These are phyloP conservation scores for Darevskia nairensis DNA, from an alignment of 2,797 vertebrate species.

Conservation along the genomic window DNA sequence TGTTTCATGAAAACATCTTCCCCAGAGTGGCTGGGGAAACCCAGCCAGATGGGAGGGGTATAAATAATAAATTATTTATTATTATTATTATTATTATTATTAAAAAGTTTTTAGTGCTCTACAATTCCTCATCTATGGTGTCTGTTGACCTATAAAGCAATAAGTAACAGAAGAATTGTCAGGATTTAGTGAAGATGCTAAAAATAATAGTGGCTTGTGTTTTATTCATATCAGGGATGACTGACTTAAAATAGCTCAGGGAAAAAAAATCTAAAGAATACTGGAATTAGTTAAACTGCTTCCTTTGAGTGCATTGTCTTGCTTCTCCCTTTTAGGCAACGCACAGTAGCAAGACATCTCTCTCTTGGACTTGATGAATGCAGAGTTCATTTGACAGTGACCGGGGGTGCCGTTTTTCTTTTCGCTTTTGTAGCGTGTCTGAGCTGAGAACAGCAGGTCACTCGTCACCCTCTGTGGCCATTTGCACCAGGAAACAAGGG, in stretches of 20 bases:
- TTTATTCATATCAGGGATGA: neutral
- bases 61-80: too few species aligned
- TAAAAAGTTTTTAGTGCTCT: neutral
- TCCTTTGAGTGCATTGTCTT: neutral
- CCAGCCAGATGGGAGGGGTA: too few species aligned
- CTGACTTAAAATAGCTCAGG: neutral
- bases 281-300: neutral
- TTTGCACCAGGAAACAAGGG: constrained; percentile 66
- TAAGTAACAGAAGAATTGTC: neutral
- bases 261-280: neutral
- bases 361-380: constrained; percentile 63
- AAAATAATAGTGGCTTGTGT: neutral
- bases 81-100: too few species aligned
- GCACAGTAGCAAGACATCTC: neutral
- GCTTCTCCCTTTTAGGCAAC: neutral
- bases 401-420: constrained; percentile 66
- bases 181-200: neutral
- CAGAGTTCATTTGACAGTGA: constrained; percentile 63
- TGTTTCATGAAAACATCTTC: too few species aligned
- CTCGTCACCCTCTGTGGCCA: constrained; percentile 65
- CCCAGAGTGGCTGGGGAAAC: too few species aligned
- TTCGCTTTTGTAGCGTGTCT: constrained; percentile 62
- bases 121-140: neutral
- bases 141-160: neutral
- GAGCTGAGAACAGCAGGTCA: constrained; percentile 70